Base-by-base conservation (phyloP, 2,797 vertebrate genomes). In the Sternotherus odoratus region DNA sequence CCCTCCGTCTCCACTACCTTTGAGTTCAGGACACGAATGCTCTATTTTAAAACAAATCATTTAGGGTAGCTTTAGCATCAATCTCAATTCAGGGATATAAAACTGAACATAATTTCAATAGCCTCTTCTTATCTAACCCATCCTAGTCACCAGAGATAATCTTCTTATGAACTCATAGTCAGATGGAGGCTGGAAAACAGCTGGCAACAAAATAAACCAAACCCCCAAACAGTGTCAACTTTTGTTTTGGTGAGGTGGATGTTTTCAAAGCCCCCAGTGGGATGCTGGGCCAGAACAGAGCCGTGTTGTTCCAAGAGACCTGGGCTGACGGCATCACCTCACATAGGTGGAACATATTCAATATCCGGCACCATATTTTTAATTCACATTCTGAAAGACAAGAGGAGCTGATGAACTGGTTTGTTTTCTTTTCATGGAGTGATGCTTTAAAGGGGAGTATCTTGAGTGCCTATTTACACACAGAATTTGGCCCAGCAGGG, bases 141-240 rank as follows among this genome's bases (percentile, higher is more conserved):
- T 87, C 87, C 46, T 63, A 49, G 66, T 78, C 48, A 83, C 69
- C n/a, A 66, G 56, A 87, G 36, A 86, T 93, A 96, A 95, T 95
- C 86, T 94, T 92, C 88, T 94, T 91, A 96, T 33, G 79, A 92
- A 83, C n/a, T 87, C 69, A 51, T 85, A 84, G 51, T 96, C 92
- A 90, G 93, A 78, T 1, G 1, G 50, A 57, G 82, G 81, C 79
- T 89, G 84, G 84, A 79, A 94, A 95, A 66, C 36, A 94, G 33
- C 83, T 95, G 86, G 78, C 16, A 46, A 92, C 80, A 46, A 48
- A 48, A 9, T 24, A 75, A 83, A 87, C 3, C 23, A 66, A 49
- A n/a, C n/a, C 0, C 43, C 8, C 5, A 56, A 16, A 79, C 15
- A 28, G 17, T 28, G 77, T 79, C 56, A 53, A 79, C 12, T 46